Conservation (phyloP, 2,888 invertebrate genomes). For the Spilarctia lutea region DNA sequence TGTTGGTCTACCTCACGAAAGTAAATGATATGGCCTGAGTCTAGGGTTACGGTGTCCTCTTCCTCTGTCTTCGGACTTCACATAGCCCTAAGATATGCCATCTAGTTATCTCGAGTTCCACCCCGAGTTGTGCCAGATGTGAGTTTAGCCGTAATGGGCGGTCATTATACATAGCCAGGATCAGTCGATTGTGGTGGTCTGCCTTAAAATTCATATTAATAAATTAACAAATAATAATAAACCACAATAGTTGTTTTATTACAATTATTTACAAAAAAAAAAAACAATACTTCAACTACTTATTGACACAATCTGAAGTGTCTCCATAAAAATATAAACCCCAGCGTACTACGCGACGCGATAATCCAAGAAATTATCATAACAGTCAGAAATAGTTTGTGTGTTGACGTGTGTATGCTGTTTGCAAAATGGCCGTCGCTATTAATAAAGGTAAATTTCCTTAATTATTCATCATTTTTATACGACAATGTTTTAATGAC, state of each 20-base stretch:
- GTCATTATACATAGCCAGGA: no score
- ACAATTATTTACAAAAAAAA: background rate
- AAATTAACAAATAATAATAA: background rate
- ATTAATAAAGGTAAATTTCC: slow-evolving; percentile 74
- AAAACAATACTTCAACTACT: background rate
- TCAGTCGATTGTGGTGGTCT: no score
- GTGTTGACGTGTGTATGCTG: slow-evolving; percentile 46
- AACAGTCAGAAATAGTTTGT: slow-evolving; percentile 24
- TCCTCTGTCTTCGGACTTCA: no score
- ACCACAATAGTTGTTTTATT: background rate
- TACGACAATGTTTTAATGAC: background rate
- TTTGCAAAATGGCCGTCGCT: slow-evolving; percentile 69
- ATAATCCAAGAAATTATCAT: slow-evolving; percentile 23
- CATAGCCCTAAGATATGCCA: no score
- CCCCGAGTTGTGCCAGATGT: no score
- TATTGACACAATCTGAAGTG: background rate
- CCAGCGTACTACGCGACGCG: background rate
- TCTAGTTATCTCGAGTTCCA: no score
- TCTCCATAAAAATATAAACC: background rate
- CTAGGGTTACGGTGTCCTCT: no score
- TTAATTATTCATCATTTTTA: background rate
- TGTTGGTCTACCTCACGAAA: no score
- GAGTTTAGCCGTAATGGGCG: no score
- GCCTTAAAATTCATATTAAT: no score
- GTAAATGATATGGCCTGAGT: no score